phyloP scores from a whole-genome alignment of 2,888 invertebrate genomes.

The Metalampra italica region DNA sequence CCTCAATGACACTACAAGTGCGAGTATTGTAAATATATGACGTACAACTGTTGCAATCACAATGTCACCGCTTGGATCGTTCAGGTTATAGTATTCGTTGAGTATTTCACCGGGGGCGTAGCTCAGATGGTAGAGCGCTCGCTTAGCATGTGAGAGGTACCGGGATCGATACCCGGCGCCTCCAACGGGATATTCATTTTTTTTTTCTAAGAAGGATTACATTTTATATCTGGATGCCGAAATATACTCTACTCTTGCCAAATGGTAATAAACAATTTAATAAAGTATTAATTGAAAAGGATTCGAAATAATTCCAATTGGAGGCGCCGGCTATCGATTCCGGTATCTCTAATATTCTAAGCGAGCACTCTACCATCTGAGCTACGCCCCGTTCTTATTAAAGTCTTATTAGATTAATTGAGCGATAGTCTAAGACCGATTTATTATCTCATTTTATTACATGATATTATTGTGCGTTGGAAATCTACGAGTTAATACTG shows the following conservation, averaged over 20 bases:
- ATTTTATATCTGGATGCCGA: too few relatives aligned
- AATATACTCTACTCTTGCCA: too few relatives aligned
- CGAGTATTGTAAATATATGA: neutral
- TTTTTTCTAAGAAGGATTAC: too few relatives aligned
- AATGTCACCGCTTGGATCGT: too few relatives aligned
- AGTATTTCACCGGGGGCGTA: slow-evolving; percentile 33
- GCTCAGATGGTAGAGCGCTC: slow-evolving; percentile 79
- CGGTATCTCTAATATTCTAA: slow-evolving; percentile 78
- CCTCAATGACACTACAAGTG: neutral
- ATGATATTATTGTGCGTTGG: too few relatives aligned
- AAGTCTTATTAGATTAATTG: too few relatives aligned
- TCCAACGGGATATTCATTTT: slow-evolving; percentile 47
- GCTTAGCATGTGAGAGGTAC: slow-evolving; percentile 79
- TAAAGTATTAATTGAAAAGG: slow-evolving; percentile 6
- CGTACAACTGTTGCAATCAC: too few relatives aligned
- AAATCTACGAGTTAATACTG: too few relatives aligned
- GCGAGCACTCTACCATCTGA: slow-evolving; percentile 79
- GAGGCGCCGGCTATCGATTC: slow-evolving; percentile 78
- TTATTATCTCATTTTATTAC: too few relatives aligned
- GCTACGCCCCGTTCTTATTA: slow-evolving; percentile 79
- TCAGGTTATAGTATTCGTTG: too few relatives aligned
- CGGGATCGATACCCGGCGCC: slow-evolving; percentile 78
- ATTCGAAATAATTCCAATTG: slow-evolving; percentile 28
- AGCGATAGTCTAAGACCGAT: too few relatives aligned
- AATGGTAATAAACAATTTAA: too few relatives aligned